Evolutionary conservation across 2,888 invertebrate genomes (phyloP).

Genomic region (Thyatira batis): DNA sequence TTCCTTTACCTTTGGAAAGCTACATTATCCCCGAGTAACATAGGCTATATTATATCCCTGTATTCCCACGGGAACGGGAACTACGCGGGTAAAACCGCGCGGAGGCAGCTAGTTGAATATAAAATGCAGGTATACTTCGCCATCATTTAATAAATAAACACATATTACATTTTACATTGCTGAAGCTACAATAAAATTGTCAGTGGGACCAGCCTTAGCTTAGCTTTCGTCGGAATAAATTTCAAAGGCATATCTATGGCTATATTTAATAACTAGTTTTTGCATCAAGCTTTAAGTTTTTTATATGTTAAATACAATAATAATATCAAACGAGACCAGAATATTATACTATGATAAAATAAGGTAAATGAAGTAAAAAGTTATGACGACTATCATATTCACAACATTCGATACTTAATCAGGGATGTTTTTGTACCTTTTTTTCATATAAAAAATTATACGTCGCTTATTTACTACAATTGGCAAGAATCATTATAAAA

Average conservation of each 20-base stretch:
- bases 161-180: slow-evolving; percentile 63
- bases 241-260: slow-evolving; percentile 9
- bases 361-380: background rate
- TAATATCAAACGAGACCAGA: slow-evolving; percentile 43
- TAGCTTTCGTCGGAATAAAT: slow-evolving; percentile 37
- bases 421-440: background rate
- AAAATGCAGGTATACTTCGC: slow-evolving; percentile 27
- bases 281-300: slow-evolving; percentile 6
- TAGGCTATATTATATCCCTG: no score
- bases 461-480: background rate
- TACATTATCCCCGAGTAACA: no score
- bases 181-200: slow-evolving; percentile 57
- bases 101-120: background rate
- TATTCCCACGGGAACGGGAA: no score
- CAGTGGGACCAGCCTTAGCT: slow-evolving; percentile 60
- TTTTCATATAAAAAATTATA: background rate
- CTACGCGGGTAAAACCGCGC: background rate
- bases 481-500: background rate
- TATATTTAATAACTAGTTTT: slow-evolving; percentile 17
- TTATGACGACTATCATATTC: no score
- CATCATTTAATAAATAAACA: slow-evolving; percentile 74
- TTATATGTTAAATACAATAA: slow-evolving; percentile 14
- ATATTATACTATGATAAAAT: slow-evolving; percentile 35
- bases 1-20: no score
- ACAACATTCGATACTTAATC: background rate